Percentiles rank a stretch among this genome's conserved stretches.
Evolutionary conservation across 2,888 invertebrate species (phyloP).

Genomic region (Amiota minor): DNA sequence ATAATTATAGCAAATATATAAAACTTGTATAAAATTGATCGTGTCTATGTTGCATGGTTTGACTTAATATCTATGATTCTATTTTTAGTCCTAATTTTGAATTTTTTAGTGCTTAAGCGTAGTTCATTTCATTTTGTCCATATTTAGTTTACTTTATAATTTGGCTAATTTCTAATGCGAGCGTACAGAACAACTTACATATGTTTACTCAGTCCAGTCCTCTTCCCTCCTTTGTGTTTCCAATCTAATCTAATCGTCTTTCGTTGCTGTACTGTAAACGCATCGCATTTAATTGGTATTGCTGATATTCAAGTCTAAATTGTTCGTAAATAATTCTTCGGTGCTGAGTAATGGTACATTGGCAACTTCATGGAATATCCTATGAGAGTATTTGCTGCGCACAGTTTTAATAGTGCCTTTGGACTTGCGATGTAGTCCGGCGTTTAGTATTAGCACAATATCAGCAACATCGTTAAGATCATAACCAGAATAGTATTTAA

Average conservation of each 20-base stretch:
- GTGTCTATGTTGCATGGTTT: too few species aligned
- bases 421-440: slow-evolving; percentile 84
- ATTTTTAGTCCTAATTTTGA: slow-evolving; percentile 39
- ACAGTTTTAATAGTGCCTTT: slow-evolving; percentile 88
- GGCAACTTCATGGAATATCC: slow-evolving; percentile 93
- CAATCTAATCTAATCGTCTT: background rate
- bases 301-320: slow-evolving; percentile 51
- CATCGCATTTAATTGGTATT: slow-evolving; percentile 23
- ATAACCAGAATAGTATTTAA: slow-evolving; percentile 88
- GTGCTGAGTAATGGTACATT: slow-evolving; percentile 79
- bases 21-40: too few species aligned
- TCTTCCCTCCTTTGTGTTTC: slow-evolving; percentile 1
- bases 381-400: slow-evolving; percentile 93
- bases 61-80: too few species aligned
- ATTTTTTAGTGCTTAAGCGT: slow-evolving; percentile 36
- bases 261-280: background rate
- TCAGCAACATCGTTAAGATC: slow-evolving; percentile 82
- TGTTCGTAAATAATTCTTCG: slow-evolving; percentile 65
- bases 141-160: slow-evolving; percentile 45
- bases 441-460: slow-evolving; percentile 83
- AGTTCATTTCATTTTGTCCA: slow-evolving; percentile 41
- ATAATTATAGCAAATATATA: too few species aligned
- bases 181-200: slow-evolving; percentile 24
- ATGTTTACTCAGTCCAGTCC: background rate
- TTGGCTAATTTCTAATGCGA: slow-evolving; percentile 50